Percentiles rank a stretch among this genome's conserved stretches.
Evolutionary conservation across 2,888 invertebrate species (phyloP).

Genomic region (Drosophila helvetica): DNA sequence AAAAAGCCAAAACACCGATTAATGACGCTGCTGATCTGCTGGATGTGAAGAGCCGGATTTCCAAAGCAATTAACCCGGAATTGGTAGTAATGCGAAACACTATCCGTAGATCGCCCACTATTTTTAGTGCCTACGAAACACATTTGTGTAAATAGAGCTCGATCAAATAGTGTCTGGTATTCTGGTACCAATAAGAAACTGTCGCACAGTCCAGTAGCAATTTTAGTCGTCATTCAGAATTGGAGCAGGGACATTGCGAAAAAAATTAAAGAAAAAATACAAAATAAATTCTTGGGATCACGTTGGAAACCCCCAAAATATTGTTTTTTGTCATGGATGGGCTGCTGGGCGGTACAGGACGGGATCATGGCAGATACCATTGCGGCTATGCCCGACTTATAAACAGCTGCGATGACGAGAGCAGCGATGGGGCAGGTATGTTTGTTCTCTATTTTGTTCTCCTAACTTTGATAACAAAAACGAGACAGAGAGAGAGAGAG

Average conservation of each 20-base stretch:
- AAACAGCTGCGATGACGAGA: constrained; percentile 43
- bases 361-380: constrained; percentile 31
- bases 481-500: neutral
- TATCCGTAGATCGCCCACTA: neutral
- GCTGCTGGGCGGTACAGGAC: constrained; percentile 16
- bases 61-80: neutral
- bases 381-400: constrained; percentile 53
- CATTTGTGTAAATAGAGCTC: constrained; percentile 32
- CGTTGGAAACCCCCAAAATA: neutral
- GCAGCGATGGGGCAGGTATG: constrained; percentile 34
- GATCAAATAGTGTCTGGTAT: constrained; percentile 1
- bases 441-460: neutral
- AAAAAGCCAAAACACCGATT: neutral
- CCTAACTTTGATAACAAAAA: constrained; percentile 5
- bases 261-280: neutral
- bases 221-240: constrained; percentile 35
- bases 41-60: neutral
- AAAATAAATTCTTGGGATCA: neutral
- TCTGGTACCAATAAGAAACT: constrained; percentile 22
- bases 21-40: neutral
- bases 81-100: neutral
- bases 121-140: constrained; percentile 8
- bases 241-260: constrained; percentile 6
- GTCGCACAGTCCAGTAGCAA: constrained; percentile 5
- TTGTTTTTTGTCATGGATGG: neutral